phyloP scores from a whole-genome alignment of 2,888 invertebrate genomes.

The Kryphioiulus occultus region DNA sequence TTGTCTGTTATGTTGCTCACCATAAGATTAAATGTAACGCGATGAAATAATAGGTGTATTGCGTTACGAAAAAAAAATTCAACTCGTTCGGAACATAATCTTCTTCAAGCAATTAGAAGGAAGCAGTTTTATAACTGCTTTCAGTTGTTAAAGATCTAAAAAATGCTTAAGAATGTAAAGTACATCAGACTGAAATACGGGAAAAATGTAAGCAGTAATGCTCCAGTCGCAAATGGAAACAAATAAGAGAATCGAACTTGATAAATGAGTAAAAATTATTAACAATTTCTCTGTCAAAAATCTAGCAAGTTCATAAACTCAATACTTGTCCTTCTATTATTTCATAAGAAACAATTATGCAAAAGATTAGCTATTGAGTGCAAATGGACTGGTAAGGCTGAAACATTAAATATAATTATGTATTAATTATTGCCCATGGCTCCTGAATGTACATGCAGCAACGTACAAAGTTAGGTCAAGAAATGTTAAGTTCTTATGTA shows the following conservation, averaged over 20 bases:
- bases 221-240: neutral
- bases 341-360: neutral
- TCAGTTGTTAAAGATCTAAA: neutral
- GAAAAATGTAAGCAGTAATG: neutral
- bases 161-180: neutral
- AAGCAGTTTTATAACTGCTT: neutral
- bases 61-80: neutral
- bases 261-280: no score
- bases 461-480: no score
- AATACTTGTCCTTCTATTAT: neutral
- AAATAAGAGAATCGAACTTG: neutral
- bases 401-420: no score
- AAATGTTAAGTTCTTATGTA: no score
- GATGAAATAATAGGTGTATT: neutral
- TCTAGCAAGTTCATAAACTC: no score
- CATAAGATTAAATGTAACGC: neutral
- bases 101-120: neutral
- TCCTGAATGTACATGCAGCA: no score
- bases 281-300: no score
- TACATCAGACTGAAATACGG: no score
- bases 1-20: neutral
- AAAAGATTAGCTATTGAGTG: no score
- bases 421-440: no score
- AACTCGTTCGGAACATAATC: neutral
- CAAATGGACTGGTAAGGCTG: no score